A percentile compares a stretch with the other conserved stretches of the same genome.
phyloP scores from a whole-genome alignment of 53 echinoderm and acorn worm genomes.

The Luidia sarsii region DNA sequence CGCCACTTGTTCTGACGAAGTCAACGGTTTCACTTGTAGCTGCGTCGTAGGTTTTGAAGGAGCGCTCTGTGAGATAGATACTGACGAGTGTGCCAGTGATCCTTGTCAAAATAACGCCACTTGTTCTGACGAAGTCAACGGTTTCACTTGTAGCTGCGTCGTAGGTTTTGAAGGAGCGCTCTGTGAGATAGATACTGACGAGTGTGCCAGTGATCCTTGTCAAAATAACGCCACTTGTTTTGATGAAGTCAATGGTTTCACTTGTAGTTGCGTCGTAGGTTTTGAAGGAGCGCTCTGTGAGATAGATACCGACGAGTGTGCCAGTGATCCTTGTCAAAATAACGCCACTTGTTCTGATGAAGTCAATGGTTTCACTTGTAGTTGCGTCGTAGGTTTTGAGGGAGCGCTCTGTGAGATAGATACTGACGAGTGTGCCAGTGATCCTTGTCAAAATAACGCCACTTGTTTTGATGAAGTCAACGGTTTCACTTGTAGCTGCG shows the following conservation, averaged over 20 bases:
- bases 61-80: neutral
- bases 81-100: constrained; percentile 5
- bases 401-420: constrained; percentile 11
- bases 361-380: neutral
- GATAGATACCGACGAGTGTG: constrained; percentile 21
- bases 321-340: constrained; percentile 20
- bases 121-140: neutral
- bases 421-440: constrained; percentile 1
- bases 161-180: constrained; percentile 11
- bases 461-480: constrained; percentile 15
- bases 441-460: neutral
- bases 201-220: constrained; percentile 13
- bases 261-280: constrained; percentile 1
- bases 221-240: constrained; percentile 11
- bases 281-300: constrained; percentile 22
- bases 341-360: constrained; percentile 24
- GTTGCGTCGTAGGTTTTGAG: constrained; percentile 7
- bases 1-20: neutral
- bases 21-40: neutral
- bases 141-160: neutral
- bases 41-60: constrained; percentile 7
- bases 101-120: constrained; percentile 29
- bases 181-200: constrained; percentile 17
- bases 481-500: constrained; percentile 6
- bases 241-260: neutral